Evolutionary conservation across 2,888 invertebrate species (phyloP), one percentile per base, ranked within the genome.

Genomic region (Sinohyriopsis cumingii): DNA sequence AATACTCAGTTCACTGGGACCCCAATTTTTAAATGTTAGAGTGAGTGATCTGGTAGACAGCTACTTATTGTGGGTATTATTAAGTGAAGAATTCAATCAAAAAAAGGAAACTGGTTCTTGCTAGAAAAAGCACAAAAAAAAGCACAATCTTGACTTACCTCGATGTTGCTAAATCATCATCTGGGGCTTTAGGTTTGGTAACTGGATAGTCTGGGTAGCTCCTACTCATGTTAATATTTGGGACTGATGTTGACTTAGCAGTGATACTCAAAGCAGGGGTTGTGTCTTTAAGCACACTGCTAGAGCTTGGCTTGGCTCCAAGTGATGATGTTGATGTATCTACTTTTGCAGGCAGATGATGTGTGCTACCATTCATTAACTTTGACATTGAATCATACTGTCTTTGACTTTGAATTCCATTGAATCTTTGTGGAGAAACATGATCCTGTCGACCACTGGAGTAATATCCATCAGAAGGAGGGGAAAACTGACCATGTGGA

Each of bases 81-180:
- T 33, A 33, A 33, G 33, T 7, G 5, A 28, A 28, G 28, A 28
- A 28, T 28, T 28, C 28, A 28, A 28, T 28, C 7, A 33, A 33
- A 45, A 45, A 12, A 15, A 45, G 45, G 45, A 45, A 45, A 45
- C 45, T 45, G 0, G 9, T 45, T 45, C 45, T 12, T 45, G 45
- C 45, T 5, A 12, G 45, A 45, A 45, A 45, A 12, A 2, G 3
- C 1, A 1, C 6, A 33, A 7, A 7, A 33, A 33, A 1, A 0
- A 1, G 33, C 45, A 45, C 9, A 45, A 45, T 45, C 57, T 22
- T 20, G 57, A 61, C 78, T 71, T 72, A 86, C 86, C 84, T 85
- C 54, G 80, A 79, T 55, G 85, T 68, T 62, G 86, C 85, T 75
- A 87, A 72, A 70, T 87, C 86, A 69, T 87, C 86, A 63, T 87